Percentiles rank a stretch among this genome's conserved stretches.
These are phyloP conservation scores for Uloborus plumipes DNA, from an alignment of 2,888 invertebrate species.

Conservation along the genomic window DNA sequence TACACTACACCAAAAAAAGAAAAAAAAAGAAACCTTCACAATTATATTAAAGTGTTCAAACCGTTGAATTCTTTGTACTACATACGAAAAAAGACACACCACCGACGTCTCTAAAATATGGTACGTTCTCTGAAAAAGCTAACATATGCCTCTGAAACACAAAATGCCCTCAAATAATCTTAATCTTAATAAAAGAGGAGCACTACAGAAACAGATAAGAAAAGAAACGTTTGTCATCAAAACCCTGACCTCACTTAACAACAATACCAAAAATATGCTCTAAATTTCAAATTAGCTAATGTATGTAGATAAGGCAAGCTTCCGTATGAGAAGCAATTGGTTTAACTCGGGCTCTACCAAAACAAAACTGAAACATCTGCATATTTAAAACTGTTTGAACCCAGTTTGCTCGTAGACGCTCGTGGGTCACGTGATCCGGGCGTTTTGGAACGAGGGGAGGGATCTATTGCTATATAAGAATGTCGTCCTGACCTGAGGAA, in stretches of 20 bases:
- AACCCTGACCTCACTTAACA: not conserved
- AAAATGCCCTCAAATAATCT: too few species aligned
- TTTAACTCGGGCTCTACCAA: not conserved
- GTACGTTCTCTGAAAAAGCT: too few species aligned
- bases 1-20: too few species aligned
- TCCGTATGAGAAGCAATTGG: too few species aligned
- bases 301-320: not conserved
- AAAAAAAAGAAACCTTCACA: too few species aligned
- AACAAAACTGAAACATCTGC: not conserved
- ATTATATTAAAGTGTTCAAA: too few species aligned
- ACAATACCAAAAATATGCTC: not conserved
- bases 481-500: conserved; percentile 18
- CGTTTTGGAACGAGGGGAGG: conserved; percentile 45
- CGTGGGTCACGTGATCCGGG: conserved; percentile 31
- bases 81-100: too few species aligned
- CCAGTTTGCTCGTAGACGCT: not conserved
- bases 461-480: conserved; percentile 50
- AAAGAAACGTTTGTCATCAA: not conserved
- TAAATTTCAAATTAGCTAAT: not conserved
- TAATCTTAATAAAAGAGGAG: not conserved
- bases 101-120: too few species aligned
- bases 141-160: too few species aligned
- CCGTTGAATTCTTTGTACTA: too few species aligned
- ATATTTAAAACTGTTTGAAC: conserved; percentile 17
- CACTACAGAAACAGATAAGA: too few species aligned